These are phyloP conservation scores for Eugnorisma glareosa DNA, from an alignment of 2,888 invertebrate genomes.

Conservation along the genomic window DNA sequence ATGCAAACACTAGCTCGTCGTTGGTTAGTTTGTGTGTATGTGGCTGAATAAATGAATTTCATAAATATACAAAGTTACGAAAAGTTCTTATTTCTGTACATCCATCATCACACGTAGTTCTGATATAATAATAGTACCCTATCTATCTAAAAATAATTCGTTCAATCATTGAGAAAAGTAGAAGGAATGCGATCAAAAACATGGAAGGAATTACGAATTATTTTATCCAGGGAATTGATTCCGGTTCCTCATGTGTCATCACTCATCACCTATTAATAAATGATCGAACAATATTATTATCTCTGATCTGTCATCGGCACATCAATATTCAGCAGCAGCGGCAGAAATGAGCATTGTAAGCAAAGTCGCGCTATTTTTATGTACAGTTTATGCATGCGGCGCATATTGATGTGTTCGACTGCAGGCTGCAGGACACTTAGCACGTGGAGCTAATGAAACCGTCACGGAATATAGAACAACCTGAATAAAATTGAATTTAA, in stretches of 20 bases:
- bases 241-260: conserved; percentile 5
- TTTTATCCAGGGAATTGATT: conserved; percentile 10
- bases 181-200: background rate
- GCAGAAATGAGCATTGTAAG: conserved; percentile 58
- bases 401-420: conserved; percentile 30
- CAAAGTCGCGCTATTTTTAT: conserved; percentile 61
- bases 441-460: background rate
- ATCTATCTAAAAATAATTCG: background rate
- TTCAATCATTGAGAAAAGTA: background rate
- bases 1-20: background rate
- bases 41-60: background rate
- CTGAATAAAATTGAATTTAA: conserved; percentile 6
- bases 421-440: background rate
- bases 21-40: background rate
- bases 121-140: background rate
- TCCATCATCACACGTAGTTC: background rate
- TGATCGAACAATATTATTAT: conserved; percentile 39
- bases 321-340: conserved; percentile 63
- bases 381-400: conserved; percentile 26
- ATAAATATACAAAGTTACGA: background rate
- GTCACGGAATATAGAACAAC: background rate
- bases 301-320: conserved; percentile 44
- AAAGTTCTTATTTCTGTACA: background rate
- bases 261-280: conserved; percentile 36
- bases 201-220: background rate